Conservation (phyloP, 2,888 invertebrate species). For the Argyresthia albistria region DNA sequence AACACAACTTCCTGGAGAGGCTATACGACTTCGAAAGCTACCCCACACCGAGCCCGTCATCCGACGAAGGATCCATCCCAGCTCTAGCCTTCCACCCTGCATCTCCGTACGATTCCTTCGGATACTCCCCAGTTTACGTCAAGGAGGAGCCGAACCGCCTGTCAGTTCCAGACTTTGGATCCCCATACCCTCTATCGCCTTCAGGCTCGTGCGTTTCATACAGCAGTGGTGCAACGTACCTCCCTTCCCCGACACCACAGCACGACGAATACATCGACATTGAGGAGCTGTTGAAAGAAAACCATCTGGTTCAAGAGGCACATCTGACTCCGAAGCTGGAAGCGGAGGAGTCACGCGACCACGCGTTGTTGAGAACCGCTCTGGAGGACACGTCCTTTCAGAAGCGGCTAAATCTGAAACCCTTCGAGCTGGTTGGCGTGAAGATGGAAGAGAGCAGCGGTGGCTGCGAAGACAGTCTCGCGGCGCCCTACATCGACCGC, state of each 20-base stretch:
- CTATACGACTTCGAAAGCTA: constrained; percentile 65
- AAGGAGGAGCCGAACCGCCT: constrained; percentile 71
- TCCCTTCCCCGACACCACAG: constrained; percentile 65
- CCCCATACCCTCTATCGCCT: constrained; percentile 71
- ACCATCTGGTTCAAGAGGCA: constrained; percentile 63
- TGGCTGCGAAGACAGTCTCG: constrained; percentile 63
- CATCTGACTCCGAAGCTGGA: constrained; percentile 71
- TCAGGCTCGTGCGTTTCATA: constrained; percentile 72
- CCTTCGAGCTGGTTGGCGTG: constrained; percentile 74
- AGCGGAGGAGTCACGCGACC: constrained; percentile 74
- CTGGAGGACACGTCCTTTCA: constrained; percentile 89
- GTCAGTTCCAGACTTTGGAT: constrained; percentile 59
- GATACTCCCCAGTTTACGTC: constrained; percentile 42
- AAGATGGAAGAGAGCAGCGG: constrained; percentile 80
- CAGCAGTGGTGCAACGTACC: constrained; percentile 63
- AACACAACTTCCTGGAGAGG: constrained; percentile 46
- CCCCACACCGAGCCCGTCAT: constrained; percentile 61
- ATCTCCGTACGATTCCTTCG: constrained; percentile 65
- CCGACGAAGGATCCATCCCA: constrained; percentile 70
- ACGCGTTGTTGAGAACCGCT: constrained; percentile 85
- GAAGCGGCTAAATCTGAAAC: constrained; percentile 85
- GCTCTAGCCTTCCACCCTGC: constrained; percentile 71
- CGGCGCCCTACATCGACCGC: constrained; percentile 85
- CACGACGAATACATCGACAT: constrained; percentile 77
- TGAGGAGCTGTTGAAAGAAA: constrained; percentile 72